Percentiles rank a stretch among this genome's conserved stretches.
These are phyloP conservation scores for Nephrotoma appendiculata DNA, from an alignment of 2,888 invertebrate genomes.

Conservation along the genomic window DNA sequence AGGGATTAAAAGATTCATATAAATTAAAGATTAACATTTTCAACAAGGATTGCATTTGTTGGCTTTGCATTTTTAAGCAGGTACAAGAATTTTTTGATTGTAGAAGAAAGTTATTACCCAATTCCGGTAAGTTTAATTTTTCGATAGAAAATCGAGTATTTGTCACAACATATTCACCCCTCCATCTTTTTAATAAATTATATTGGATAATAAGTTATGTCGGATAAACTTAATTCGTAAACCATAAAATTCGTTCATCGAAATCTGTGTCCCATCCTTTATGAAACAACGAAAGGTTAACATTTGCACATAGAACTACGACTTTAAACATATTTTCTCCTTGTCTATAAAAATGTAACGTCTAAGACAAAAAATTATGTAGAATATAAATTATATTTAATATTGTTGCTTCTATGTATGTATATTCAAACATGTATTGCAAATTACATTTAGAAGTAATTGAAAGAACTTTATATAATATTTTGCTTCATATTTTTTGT, in stretches of 20 bases:
- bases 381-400: neutral
- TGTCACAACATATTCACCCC: too few species aligned
- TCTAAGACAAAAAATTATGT: neutral
- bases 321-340: neutral
- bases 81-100: too few species aligned
- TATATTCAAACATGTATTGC: neutral
- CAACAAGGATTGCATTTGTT: too few species aligned
- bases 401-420: neutral
- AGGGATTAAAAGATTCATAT: too few species aligned
- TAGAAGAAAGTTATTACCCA: too few species aligned
- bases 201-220: too few species aligned
- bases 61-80: too few species aligned
- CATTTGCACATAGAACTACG: neutral
- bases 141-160: too few species aligned
- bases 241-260: neutral
- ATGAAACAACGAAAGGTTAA: neutral
- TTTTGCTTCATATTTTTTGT: neutral
- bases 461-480: neutral
- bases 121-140: too few species aligned
- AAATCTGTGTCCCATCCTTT: neutral
- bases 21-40: too few species aligned
- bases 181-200: too few species aligned
- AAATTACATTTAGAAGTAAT: neutral
- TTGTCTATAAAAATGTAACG: neutral
- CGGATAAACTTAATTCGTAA: neutral